Evolutionary conservation across 2,888 invertebrate species (phyloP).

Genomic region (Theretra japonica): DNA sequence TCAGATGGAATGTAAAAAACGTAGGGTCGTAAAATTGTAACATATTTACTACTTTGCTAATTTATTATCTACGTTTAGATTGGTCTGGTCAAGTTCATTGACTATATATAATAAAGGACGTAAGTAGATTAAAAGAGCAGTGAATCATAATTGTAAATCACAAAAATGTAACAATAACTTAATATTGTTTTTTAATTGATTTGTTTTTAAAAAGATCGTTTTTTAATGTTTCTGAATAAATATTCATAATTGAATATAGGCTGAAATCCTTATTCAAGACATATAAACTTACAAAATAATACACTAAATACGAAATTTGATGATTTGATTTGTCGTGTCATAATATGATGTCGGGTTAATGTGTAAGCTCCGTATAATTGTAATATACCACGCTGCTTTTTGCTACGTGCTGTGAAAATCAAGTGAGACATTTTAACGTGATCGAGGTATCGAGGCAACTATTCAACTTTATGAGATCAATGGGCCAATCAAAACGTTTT

Average conservation of each 20-base stretch:
- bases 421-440: constrained; percentile 48
- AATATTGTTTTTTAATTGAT: too few relatives aligned
- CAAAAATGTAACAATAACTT: too few relatives aligned
- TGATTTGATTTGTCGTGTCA: neutral
- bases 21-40: neutral
- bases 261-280: too few relatives aligned
- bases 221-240: too few relatives aligned
- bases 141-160: too few relatives aligned
- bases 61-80: neutral
- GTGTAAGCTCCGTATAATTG: neutral
- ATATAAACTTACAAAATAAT: too few relatives aligned
- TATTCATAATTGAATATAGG: too few relatives aligned
- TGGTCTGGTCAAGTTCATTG: too few relatives aligned
- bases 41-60: neutral
- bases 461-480: constrained; percentile 52
- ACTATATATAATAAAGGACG: too few relatives aligned
- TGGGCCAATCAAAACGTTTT: constrained; percentile 45
- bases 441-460: constrained; percentile 52
- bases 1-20: neutral
- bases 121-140: too few relatives aligned
- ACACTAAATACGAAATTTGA: too few relatives aligned
- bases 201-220: too few relatives aligned
- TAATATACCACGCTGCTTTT: constrained; percentile 30
- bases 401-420: constrained; percentile 50
- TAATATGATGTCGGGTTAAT: neutral